Evolutionary conservation across 2,113 vertebrate genomes (phyloP).

Genomic region (Scomber japonicus): DNA sequence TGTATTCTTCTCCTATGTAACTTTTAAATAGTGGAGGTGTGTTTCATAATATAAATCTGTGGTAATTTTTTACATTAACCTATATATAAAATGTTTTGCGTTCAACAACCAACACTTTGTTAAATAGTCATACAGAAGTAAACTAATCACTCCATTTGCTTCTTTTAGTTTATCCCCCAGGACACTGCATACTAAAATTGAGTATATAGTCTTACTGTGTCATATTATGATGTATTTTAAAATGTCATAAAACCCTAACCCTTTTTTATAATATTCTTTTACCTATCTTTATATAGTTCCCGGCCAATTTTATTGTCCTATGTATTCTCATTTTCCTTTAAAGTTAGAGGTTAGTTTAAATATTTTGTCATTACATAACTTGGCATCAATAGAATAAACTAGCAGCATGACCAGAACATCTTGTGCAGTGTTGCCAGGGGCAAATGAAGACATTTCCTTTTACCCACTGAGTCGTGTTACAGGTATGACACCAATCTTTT

Average conservation of each 20-base stretch:
- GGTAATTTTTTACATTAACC: neutral
- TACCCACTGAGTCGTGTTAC: constrained; percentile 25
- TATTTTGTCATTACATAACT: neutral
- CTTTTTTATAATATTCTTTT: no score
- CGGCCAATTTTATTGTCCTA: neutral
- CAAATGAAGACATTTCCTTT: neutral
- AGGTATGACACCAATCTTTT: neutral
- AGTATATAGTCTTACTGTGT: no score
- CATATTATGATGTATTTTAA: no score
- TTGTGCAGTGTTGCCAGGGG: neutral
- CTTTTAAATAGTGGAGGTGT: neutral
- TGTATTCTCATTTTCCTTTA: neutral
- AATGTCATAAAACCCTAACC: no score
- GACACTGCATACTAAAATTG: no score
- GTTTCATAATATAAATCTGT: constrained; percentile 4
- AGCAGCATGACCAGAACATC: neutral
- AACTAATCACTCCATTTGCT: no score
- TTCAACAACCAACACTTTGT: no score
- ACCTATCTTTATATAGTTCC: no score
- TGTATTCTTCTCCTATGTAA: neutral
- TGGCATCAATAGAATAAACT: neutral
- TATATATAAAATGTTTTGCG: no score
- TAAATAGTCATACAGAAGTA: neutral
- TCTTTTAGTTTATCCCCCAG: no score
- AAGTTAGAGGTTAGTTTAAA: neutral